phyloP scores from a whole-genome alignment of 2,113 vertebrate species.

The Tringa solitaria region DNA sequence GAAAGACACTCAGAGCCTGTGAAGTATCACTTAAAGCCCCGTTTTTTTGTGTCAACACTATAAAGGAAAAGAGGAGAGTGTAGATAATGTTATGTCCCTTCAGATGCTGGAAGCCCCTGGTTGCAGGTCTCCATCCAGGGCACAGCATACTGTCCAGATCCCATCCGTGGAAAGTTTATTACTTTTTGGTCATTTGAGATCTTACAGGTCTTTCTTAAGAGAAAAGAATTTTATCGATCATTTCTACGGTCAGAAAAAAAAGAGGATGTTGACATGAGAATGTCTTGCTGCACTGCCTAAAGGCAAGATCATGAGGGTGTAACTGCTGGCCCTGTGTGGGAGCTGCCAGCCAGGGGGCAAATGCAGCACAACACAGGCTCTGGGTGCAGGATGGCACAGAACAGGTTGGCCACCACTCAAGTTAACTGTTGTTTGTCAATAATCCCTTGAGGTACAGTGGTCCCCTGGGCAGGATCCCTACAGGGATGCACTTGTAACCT shows the following conservation, averaged over 20 bases:
- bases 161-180: not conserved
- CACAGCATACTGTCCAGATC: not conserved
- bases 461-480: not conserved
- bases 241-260: not conserved
- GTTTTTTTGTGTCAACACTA: not conserved
- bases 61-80: not conserved
- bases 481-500: not conserved
- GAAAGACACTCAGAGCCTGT: not conserved
- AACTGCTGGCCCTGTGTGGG: not conserved
- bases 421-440: not conserved
- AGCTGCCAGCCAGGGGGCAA: not conserved
- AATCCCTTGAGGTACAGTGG: not conserved
- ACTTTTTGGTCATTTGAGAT: not conserved
- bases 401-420: not conserved
- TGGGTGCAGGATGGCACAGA: fast-evolving
- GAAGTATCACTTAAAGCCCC: not conserved
- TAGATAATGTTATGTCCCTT: not conserved
- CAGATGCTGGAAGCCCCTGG: not conserved
- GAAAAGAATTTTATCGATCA: not conserved
- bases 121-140: not conserved
- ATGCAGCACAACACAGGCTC: not conserved
- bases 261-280: not conserved
- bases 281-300: not conserved
- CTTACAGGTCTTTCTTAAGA: not conserved
- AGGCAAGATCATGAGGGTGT: not conserved